These are phyloP conservation scores for Oscheius sp. DNA, from an alignment of 1,140 invertebrate genomes.

Conservation along the genomic window DNA sequence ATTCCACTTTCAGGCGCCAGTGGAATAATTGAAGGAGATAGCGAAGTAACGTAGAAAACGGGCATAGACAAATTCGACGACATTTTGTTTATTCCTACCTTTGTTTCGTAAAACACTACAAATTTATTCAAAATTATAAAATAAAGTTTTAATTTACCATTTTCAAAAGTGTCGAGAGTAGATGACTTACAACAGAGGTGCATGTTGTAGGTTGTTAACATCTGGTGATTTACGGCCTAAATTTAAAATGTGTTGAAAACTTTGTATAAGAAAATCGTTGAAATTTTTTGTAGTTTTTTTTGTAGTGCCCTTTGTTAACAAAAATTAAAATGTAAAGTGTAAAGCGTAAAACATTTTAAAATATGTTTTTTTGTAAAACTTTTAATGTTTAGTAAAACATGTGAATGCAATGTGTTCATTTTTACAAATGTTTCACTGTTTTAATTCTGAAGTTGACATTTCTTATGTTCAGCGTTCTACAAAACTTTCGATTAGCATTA, in stretches of 20 bases:
- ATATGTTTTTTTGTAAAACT: too few species aligned
- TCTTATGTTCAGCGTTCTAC: too few species aligned
- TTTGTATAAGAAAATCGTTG: too few species aligned
- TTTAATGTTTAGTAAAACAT: too few species aligned
- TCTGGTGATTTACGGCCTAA: slow-evolving; percentile 42
- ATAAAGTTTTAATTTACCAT: slow-evolving; percentile 9
- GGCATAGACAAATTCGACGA: slow-evolving; percentile 44
- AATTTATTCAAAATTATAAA: neutral
- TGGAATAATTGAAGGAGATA: slow-evolving; percentile 44
- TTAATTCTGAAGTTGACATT: too few species aligned
- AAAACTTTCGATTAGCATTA: too few species aligned
- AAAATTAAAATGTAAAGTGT: too few species aligned
- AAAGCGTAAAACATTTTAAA: too few species aligned
- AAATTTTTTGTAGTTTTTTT: neutral
- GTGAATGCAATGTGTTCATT: too few species aligned
- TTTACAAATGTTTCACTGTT: too few species aligned
- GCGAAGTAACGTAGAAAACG: slow-evolving; percentile 43
- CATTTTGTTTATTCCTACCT: slow-evolving; percentile 44
- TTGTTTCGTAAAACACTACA: slow-evolving; percentile 43
- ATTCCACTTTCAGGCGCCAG: slow-evolving; percentile 35
- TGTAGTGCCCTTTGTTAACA: too few species aligned
- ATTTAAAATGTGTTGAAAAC: too few species aligned
- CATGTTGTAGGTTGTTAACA: slow-evolving; percentile 43
- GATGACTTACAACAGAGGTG: slow-evolving; percentile 43
- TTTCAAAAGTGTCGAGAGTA: slow-evolving; percentile 42